phyloP scores from a whole-genome alignment of 1,140 invertebrate genomes.

The Aporrectodea caliginosa region DNA sequence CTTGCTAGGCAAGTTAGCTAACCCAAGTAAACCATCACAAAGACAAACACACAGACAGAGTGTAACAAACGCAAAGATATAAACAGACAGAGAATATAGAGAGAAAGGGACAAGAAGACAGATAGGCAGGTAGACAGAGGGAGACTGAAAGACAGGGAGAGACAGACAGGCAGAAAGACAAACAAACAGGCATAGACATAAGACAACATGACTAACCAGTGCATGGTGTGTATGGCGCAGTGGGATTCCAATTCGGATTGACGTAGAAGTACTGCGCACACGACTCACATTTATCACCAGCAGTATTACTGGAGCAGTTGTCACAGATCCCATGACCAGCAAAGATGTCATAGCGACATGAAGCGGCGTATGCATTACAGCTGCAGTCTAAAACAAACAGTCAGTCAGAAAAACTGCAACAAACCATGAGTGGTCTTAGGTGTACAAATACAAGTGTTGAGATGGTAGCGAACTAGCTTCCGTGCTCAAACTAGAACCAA shows the following conservation, averaged over 20 bases:
- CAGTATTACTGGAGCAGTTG: constrained; percentile 19
- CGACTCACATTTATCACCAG: constrained; percentile 27
- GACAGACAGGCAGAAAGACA: not conserved
- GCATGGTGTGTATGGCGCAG: not conserved
- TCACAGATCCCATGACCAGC: constrained; percentile 27
- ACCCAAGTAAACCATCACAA: too few species aligned
- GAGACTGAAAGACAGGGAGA: too few species aligned
- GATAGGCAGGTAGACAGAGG: not conserved
- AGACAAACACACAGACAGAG: too few species aligned
- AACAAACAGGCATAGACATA: not conserved
- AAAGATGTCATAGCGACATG: constrained; percentile 26
- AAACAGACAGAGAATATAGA: not conserved
- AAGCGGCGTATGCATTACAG: constrained; percentile 11
- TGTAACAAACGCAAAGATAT: not conserved
- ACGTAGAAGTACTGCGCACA: constrained; percentile 25
- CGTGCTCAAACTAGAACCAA: too few species aligned
- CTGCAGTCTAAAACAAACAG: constrained; percentile 20
- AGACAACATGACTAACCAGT: not conserved
- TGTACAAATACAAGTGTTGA: too few species aligned
- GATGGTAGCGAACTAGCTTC: too few species aligned
- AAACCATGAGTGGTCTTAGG: not conserved
- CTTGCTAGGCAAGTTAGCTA: too few species aligned
- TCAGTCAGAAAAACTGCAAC: not conserved
- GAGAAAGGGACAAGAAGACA: not conserved
- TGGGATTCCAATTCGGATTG: constrained; percentile 8